phyloP scores from a whole-genome alignment of 2,888 invertebrate species.

The Entomobrya multifasciata region DNA sequence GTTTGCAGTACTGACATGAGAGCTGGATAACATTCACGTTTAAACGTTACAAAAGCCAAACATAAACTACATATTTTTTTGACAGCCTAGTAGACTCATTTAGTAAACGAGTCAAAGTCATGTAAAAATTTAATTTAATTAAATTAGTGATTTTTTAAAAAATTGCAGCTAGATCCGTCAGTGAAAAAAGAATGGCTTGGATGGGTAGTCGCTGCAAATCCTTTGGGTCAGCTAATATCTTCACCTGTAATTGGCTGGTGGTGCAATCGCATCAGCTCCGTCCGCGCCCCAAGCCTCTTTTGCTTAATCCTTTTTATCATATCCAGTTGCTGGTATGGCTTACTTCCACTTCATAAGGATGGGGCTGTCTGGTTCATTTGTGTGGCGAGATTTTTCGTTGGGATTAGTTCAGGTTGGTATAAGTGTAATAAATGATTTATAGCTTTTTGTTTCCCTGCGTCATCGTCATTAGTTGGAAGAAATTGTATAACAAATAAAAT shows the following conservation, averaged over 20 bases:
- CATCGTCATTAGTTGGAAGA: too few species aligned
- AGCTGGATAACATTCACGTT: constrained; percentile 12
- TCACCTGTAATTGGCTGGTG: constrained; percentile 92
- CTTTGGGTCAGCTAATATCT: constrained; percentile 92
- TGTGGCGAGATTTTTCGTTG: constrained; percentile 89
- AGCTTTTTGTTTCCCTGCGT: too few species aligned
- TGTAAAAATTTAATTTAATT: too few species aligned
- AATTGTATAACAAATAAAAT: neutral
- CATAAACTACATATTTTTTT: too few species aligned
- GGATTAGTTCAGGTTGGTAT: constrained; percentile 93
- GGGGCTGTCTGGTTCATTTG: constrained; percentile 88
- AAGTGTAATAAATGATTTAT: too few species aligned
- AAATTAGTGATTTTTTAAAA: too few species aligned
- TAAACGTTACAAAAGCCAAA: too few species aligned
- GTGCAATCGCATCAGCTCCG: constrained; percentile 88
- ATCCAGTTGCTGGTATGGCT: constrained; percentile 88
- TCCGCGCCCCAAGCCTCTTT: constrained; percentile 87
- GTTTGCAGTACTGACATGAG: too few species aligned
- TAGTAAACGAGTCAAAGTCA: too few species aligned
- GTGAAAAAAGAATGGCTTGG: constrained; percentile 92
- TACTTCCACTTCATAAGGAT: constrained; percentile 86
- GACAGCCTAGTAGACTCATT: too few species aligned
- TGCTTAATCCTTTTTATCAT: constrained; percentile 88
- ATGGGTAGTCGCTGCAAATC: constrained; percentile 91
- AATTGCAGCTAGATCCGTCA: constrained; percentile 89